Evolutionary conservation across 1,140 invertebrate genomes (phyloP), one percentile per base, ranked within the genome.

Genomic region (Apis cerana): DNA sequence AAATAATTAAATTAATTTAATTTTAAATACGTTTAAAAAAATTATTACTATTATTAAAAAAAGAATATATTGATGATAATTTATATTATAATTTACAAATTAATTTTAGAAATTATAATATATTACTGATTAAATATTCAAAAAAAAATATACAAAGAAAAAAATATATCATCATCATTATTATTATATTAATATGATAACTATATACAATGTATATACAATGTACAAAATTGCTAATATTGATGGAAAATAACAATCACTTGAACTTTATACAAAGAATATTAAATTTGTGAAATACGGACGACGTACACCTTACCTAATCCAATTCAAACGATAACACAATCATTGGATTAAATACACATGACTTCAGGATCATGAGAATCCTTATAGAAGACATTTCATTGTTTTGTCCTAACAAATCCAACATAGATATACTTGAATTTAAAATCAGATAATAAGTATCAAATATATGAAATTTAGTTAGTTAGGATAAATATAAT

Each of bases 301-400:
- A 48, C 5, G 21, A 50, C 33, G 19, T n/a, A 23, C n/a, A 50
- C 19, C 65, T 68, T n/a, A n/a, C 21, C 19, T 43, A 48, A 68
- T 68, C 43, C 65, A 68, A 68, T 68, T 43, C 21, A n/a, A 48
- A 68, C 43, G 65, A 68, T 62, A n/a, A 68, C 65, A 12, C 11
- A 68, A 48, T 48, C 65, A 68, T 68, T 12, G 43, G 65, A 68
- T 68, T 68, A 68, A 12, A 48, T 68, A 48, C 27, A 13, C 12
- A 62, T n/a, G 12, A 68, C 43, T 68, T 68, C 5, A 50, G 65
- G 12, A 21, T 68, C 43, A 15, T 8, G 65, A 68, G 65, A 68
- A 68, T 50, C 65, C 65, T 12, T 68, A 68, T 11, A 68, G 43
- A 68, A 43, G 33, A 43, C 4, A 43, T 43, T 21, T 48, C 21